phyloP scores from a whole-genome alignment of 2,888 invertebrate species.

The Prenolepis imparis region DNA sequence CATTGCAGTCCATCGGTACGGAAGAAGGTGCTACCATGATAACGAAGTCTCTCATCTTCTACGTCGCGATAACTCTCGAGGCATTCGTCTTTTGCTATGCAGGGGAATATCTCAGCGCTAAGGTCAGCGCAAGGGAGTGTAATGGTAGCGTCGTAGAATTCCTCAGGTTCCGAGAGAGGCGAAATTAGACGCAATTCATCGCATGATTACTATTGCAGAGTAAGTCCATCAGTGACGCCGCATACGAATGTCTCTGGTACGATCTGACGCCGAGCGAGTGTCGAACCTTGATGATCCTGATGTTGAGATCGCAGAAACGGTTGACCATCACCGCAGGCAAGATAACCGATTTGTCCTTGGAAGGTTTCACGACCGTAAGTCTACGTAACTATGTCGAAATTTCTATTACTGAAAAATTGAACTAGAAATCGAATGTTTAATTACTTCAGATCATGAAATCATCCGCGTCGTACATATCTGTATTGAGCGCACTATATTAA shows the following conservation, averaged over 20 bases:
- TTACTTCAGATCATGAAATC: slow-evolving; percentile 44
- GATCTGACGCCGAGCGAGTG: slow-evolving; percentile 54
- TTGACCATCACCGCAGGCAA: slow-evolving; percentile 52
- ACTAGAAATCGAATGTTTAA: slow-evolving; percentile 1
- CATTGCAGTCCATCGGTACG: slow-evolving; percentile 53
- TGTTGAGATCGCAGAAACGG: slow-evolving; percentile 56
- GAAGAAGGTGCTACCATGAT: slow-evolving; percentile 30
- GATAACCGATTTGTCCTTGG: slow-evolving; percentile 50
- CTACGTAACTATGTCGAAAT: neutral
- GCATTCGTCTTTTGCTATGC: slow-evolving; percentile 68
- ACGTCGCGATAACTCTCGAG: slow-evolving; percentile 64
- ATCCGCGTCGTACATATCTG: slow-evolving; percentile 46
- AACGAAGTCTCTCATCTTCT: slow-evolving; percentile 60
- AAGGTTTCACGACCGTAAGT: slow-evolving; percentile 56
- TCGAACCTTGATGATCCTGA: slow-evolving; percentile 61
- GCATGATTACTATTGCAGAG: slow-evolving; percentile 60
- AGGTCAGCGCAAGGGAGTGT: slow-evolving; percentile 61
- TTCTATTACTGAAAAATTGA: neutral
- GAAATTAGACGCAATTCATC: slow-evolving; percentile 36
- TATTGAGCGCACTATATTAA: slow-evolving; percentile 40
- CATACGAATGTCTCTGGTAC: slow-evolving; percentile 70
- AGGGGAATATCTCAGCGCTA: slow-evolving; percentile 72
- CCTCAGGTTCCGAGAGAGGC: neutral
- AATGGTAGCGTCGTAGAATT: slow-evolving; percentile 47
- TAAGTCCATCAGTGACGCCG: slow-evolving; percentile 58